A percentile compares a stretch with the other conserved stretches of the same genome.
Evolutionary conservation across 2,113 vertebrate species (phyloP).

Genomic region (Condylura cristata): DNA sequence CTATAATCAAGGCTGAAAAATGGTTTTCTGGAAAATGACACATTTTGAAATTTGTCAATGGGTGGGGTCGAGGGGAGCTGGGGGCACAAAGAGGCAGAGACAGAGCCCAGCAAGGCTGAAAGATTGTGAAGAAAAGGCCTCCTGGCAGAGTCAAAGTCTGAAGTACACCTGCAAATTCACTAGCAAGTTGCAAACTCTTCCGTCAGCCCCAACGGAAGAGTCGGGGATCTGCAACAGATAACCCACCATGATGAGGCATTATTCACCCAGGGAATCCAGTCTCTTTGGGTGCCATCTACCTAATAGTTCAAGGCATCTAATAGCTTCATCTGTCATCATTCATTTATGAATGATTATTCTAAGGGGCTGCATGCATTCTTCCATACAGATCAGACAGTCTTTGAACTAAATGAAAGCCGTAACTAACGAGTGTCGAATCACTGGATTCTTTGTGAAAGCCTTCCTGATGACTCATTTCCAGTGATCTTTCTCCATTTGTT

Average conservation of each 20-base stretch:
- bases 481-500: background rate
- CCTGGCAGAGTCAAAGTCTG: background rate
- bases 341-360: no score
- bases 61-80: background rate
- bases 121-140: background rate
- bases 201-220: background rate
- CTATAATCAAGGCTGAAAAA: constrained; percentile 39
- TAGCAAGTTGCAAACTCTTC: background rate
- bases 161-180: background rate
- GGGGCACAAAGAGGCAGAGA: background rate
- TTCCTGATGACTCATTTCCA: background rate
- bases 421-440: background rate
- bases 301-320: background rate
- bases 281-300: background rate
- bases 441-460: background rate
- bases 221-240: background rate
- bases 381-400: background rate
- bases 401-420: background rate
- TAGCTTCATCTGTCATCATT: background rate
- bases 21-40: constrained; percentile 70
- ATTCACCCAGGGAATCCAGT: background rate
- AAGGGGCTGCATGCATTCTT: rapidly evolving
- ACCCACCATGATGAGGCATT: background rate
- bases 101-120: background rate
- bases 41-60: constrained; percentile 49